Percentiles rank a stretch among this genome's conserved stretches.
Conservation (phyloP, 2,888 invertebrate species). For the Micropterix aruncella region DNA sequence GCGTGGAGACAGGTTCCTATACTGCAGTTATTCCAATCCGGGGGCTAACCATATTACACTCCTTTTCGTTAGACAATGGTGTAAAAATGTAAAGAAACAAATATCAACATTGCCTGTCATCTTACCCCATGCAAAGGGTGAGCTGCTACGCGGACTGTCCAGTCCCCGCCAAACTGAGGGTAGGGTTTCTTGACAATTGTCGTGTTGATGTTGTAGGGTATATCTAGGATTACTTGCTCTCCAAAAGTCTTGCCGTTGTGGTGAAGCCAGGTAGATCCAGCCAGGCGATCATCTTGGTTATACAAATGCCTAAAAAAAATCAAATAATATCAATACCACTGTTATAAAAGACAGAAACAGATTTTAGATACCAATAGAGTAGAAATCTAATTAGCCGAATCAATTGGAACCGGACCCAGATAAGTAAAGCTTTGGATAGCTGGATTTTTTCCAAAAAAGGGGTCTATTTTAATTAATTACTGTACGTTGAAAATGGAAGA, state of each 20-base stretch:
- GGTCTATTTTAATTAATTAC: no score
- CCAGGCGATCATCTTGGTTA: slow-evolving; percentile 70
- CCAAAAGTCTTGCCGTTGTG: slow-evolving; percentile 93
- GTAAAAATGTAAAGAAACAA: background rate
- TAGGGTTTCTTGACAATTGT: slow-evolving; percentile 78
- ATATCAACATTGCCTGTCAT: background rate
- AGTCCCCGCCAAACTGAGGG: slow-evolving; percentile 78
- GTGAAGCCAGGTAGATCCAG: slow-evolving; percentile 77
- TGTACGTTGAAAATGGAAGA: no score
- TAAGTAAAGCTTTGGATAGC: background rate
- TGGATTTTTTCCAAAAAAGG: no score
- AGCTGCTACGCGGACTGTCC: slow-evolving; percentile 79
- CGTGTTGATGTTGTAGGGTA: slow-evolving; percentile 61
- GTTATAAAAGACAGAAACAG: no score
- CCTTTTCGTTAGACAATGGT: no score
- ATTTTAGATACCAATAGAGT: slow-evolving; percentile 2
- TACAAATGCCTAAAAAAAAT: slow-evolving; percentile 94
- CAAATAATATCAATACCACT: no score
- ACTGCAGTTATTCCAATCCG: background rate
- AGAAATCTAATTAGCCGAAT: background rate
- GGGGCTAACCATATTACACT: background rate
- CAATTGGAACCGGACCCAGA: background rate
- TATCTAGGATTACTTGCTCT: slow-evolving; percentile 75
- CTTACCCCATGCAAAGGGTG: slow-evolving; percentile 30
- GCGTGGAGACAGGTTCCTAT: no score